Evolutionary conservation across 2,888 invertebrate species (phyloP).

Genomic region (Cheilosia variabilis): DNA sequence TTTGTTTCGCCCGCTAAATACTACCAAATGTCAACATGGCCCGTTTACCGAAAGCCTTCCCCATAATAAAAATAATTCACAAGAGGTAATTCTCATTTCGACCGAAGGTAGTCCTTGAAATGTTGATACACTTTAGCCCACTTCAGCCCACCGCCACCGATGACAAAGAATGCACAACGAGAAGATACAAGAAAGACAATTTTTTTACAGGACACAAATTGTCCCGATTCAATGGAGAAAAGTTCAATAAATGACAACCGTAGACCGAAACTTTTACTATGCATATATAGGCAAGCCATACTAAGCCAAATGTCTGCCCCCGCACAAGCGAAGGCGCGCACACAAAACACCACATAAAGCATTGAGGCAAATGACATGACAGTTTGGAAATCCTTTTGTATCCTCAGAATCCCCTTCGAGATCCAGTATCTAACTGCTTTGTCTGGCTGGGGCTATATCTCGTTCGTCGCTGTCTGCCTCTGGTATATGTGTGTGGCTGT

Average conservation of each 20-base stretch:
- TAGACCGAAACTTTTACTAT: slow-evolving; percentile 24
- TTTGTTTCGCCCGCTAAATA: too few species aligned
- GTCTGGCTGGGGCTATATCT: slow-evolving; percentile 31
- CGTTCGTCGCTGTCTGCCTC: slow-evolving; percentile 47
- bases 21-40: too few species aligned
- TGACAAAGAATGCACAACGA: background rate
- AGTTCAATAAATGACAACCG: slow-evolving; percentile 43
- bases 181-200: slow-evolving; percentile 15
- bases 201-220: slow-evolving; percentile 28
- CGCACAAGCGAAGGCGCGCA: background rate
- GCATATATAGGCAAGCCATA: slow-evolving; percentile 7
- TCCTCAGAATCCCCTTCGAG: slow-evolving; percentile 49
- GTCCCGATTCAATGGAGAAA: slow-evolving; percentile 45
- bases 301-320: background rate
- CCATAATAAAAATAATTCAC: too few species aligned
- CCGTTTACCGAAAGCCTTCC: too few species aligned
- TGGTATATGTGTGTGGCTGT: background rate
- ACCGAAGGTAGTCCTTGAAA: background rate
- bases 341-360: slow-evolving; percentile 53
- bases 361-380: slow-evolving; percentile 66
- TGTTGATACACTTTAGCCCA: slow-evolving; percentile 25
- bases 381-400: slow-evolving; percentile 68
- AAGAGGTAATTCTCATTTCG: background rate
- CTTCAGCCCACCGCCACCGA: background rate
- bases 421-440: slow-evolving; percentile 54